phyloP scores from a whole-genome alignment of 1,140 invertebrate species.

The Heliconius melpomene region DNA sequence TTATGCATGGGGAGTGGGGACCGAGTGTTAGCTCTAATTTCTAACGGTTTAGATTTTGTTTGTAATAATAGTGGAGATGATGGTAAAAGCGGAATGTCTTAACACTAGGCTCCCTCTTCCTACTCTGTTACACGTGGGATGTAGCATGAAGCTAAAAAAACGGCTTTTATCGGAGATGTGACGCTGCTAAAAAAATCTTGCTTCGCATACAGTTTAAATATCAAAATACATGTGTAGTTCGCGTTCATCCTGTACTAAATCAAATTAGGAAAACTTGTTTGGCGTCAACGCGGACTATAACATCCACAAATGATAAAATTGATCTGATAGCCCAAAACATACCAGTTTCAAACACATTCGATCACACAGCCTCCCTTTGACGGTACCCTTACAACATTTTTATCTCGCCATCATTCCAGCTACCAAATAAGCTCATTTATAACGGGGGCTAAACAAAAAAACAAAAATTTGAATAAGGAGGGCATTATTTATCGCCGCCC shows the following conservation, averaged over 20 bases:
- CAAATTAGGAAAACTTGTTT: constrained; percentile 3
- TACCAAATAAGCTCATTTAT: constrained; percentile 81
- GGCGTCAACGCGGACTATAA: not conserved
- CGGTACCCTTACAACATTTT: constrained; percentile 48
- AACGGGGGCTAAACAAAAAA: constrained; percentile 78
- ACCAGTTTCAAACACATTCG: constrained; percentile 22
- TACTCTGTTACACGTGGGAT: too few relatives aligned
- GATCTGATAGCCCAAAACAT: not conserved
- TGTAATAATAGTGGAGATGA: not conserved
- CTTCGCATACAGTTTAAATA: not conserved
- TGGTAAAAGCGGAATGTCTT: too few relatives aligned
- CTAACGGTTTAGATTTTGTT: too few relatives aligned
- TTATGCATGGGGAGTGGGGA: constrained; percentile 60
- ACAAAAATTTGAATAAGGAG: constrained; percentile 81
- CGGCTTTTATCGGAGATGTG: too few relatives aligned
- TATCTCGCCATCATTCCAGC: constrained; percentile 73
- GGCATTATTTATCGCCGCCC: constrained; percentile 79
- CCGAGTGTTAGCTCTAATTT: too few relatives aligned
- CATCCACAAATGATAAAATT: constrained; percentile 6
- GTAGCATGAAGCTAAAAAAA: too few relatives aligned
- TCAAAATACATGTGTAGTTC: not conserved
- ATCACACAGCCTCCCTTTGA: constrained; percentile 34
- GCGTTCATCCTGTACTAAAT: not conserved
- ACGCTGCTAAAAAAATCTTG: not conserved
- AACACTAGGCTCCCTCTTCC: not conserved